These are phyloP conservation scores for Drosophila prolongata DNA, from an alignment of 2,888 invertebrate genomes.

Conservation along the genomic window DNA sequence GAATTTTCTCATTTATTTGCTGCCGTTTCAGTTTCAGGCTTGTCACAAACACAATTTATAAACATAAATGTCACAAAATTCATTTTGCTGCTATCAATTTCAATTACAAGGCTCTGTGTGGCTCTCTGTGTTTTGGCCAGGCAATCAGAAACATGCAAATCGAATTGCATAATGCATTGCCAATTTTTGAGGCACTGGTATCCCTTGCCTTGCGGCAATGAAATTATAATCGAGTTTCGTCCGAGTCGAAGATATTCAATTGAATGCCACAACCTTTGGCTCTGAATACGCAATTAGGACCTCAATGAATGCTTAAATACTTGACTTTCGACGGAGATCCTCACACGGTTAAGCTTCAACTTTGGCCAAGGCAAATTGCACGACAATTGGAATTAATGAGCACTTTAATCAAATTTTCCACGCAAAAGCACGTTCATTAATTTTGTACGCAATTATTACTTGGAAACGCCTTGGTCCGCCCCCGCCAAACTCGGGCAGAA, in stretches of 20 bases:
- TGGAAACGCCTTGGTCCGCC: conserved; percentile 14
- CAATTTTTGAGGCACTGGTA: conserved; percentile 26
- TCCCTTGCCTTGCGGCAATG: conserved; percentile 16
- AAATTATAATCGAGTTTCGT: conserved; percentile 20
- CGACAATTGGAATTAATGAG: conserved; percentile 74
- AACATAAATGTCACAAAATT: conserved; percentile 55
- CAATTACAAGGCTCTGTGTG: conserved; percentile 54
- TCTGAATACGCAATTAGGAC: conserved; percentile 50
- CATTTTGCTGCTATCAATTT: conserved; percentile 58
- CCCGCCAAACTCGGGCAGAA: conserved; percentile 14
- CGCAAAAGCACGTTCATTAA: conserved; percentile 73
- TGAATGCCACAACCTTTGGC: conserved; percentile 40
- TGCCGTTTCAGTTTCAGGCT: conserved; percentile 11
- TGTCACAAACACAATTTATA: conserved; percentile 44
- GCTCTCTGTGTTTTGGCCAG: conserved; percentile 8
- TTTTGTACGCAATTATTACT: conserved; percentile 73
- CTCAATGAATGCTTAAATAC: conserved; percentile 51
- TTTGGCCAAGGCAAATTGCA: conserved; percentile 48
- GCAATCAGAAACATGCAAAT: conserved; percentile 38
- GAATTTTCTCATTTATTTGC: conserved; percentile 26
- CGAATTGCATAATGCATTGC: conserved; percentile 35
- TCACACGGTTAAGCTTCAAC: conserved; percentile 6
- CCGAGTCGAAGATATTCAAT: conserved; percentile 40
- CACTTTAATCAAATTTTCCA: conserved; percentile 73
- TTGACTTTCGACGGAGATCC: conserved; percentile 30